Evolutionary conservation across 30 jellyfish, hydroid and myxozoan genomes (phyloP).

Genomic region (Pseudorhiza aurosa): DNA sequence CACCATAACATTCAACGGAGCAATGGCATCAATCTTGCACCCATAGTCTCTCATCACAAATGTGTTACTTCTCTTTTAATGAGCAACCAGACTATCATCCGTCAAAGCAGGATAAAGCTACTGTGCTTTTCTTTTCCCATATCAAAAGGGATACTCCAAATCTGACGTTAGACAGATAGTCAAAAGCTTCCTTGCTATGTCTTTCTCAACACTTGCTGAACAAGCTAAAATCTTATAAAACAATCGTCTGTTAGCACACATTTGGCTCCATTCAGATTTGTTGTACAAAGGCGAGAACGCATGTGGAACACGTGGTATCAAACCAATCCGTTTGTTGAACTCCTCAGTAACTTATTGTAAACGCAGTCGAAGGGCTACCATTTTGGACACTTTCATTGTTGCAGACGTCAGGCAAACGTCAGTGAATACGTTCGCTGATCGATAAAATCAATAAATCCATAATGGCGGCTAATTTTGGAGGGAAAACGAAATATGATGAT

Average conservation of each 20-base stretch:
- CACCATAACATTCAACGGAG: no score
- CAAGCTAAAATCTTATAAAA: conserved; percentile 3
- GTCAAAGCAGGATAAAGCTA: no score
- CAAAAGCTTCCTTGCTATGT: no score
- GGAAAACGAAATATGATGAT: conserved; percentile 13
- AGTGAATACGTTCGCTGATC: conserved; percentile 38
- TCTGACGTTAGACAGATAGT: no score
- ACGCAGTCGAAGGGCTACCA: conserved; percentile 31
- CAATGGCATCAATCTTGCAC: no score
- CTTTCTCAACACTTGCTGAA: conserved; percentile 16
- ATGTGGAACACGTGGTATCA: conserved; percentile 61
- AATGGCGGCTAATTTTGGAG: conserved; percentile 60
- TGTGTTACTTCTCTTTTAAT: no score
- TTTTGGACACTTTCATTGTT: neutral
- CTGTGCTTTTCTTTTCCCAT: no score
- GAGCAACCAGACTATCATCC: no score
- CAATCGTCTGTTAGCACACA: conserved; percentile 18
- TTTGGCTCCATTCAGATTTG: conserved; percentile 28
- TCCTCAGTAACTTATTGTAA: neutral
- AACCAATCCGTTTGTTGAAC: neutral
- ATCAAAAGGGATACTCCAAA: no score
- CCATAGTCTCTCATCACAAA: no score
- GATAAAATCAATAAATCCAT: conserved; percentile 61
- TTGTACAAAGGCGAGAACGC: conserved; percentile 53
- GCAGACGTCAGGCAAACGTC: conserved; percentile 70